Evolutionary conservation across 1,140 invertebrate genomes (phyloP).

Genomic region (Drosophila parvula): DNA sequence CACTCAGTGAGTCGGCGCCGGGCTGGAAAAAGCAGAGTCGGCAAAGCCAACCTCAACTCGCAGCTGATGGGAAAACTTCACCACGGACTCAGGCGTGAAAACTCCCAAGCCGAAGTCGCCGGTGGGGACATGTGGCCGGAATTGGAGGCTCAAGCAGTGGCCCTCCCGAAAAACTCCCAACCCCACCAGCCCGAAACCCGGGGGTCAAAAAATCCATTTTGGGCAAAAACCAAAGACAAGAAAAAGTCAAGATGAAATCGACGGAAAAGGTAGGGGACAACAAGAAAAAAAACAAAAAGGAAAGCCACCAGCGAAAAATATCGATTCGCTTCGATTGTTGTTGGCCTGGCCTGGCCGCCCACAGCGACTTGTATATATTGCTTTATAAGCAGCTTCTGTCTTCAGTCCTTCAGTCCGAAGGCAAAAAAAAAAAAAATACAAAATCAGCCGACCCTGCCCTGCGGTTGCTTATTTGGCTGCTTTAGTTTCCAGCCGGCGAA

Average conservation of each 20-base stretch:
- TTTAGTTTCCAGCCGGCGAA: conserved; percentile 37
- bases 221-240: conserved; percentile 30
- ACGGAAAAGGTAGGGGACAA: conserved; percentile 3
- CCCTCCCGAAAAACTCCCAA: background rate
- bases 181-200: background rate
- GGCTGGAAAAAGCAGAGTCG: conserved; percentile 25
- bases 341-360: conserved; percentile 31
- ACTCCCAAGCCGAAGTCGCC: conserved; percentile 45
- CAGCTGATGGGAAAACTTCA: conserved; percentile 61
- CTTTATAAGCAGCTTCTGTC: conserved; percentile 77
- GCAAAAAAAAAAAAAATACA: conserved; percentile 10
- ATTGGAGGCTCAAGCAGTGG: conserved; percentile 14
- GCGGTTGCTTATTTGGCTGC: conserved; percentile 54
- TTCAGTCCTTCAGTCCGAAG: conserved; percentile 33
- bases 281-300: background rate
- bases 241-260: conserved; percentile 53
- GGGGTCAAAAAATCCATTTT: conserved; percentile 40
- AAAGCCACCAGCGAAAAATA: conserved; percentile 61
- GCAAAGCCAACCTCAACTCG: conserved; percentile 53
- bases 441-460: conserved; percentile 46
- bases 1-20: conserved; percentile 43
- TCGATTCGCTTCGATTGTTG: conserved; percentile 68
- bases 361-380: conserved; percentile 63
- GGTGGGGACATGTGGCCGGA: conserved; percentile 15
- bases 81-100: conserved; percentile 46